Percentiles rank a stretch among this genome's conserved stretches.
These are phyloP conservation scores for Delia radicum DNA, from an alignment of 1,140 invertebrate genomes.

Conservation along the genomic window DNA sequence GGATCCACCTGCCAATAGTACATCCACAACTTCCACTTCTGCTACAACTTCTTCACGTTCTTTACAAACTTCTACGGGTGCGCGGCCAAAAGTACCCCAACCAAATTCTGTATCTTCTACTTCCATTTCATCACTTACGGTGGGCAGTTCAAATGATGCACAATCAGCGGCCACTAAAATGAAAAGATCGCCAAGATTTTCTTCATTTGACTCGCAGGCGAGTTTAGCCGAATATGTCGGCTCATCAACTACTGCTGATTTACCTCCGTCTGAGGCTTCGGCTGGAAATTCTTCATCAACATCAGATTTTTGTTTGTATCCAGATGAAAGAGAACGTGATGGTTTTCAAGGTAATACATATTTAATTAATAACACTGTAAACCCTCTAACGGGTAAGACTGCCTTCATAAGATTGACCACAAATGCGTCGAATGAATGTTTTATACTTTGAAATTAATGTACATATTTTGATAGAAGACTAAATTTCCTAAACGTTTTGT, in stretches of 20 bases:
- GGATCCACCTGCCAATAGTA: conserved; percentile 30
- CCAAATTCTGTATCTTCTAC: conserved; percentile 40
- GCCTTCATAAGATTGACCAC: too few relatives aligned
- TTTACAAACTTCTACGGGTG: conserved; percentile 49
- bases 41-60: conserved; percentile 25
- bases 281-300: background rate
- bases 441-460: too few relatives aligned
- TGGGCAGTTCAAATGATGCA: conserved; percentile 28
- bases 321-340: conserved; percentile 15
- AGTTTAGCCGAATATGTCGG: conserved; percentile 52
- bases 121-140: conserved; percentile 28
- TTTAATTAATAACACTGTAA: too few relatives aligned
- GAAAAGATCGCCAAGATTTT: conserved; percentile 55
- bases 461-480: too few relatives aligned
- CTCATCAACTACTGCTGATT: conserved; percentile 24
- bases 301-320: conserved; percentile 24
- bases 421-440: too few relatives aligned
- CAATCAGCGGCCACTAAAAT: conserved; percentile 44
- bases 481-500: too few relatives aligned
- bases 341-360: background rate
- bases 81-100: conserved; percentile 53
- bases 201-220: conserved; percentile 55
- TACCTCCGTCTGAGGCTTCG: background rate
- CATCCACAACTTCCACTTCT: background rate
- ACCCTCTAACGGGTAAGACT: too few relatives aligned